Conservation (phyloP, 2,888 invertebrate species). For the Neoaliturus tenellus region DNA sequence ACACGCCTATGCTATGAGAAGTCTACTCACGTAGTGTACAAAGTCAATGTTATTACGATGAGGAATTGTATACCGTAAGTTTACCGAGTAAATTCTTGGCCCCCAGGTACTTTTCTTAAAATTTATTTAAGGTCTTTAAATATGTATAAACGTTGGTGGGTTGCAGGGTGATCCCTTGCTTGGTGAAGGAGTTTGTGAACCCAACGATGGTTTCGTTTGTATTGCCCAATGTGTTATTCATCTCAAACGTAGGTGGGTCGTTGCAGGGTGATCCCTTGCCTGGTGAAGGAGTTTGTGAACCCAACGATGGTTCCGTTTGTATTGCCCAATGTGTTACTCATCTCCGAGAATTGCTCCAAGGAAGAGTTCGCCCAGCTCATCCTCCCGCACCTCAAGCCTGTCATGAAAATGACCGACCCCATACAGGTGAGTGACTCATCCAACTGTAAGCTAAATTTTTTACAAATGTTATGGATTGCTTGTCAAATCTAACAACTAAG, state of each 20-base stretch:
- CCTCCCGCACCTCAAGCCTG: constrained; percentile 90
- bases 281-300: constrained; percentile 94
- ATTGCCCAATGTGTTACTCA: constrained; percentile 91
- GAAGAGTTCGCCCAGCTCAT: constrained; percentile 90
- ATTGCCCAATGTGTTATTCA: constrained; percentile 91
- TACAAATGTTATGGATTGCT: too few species aligned
- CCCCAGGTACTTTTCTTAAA: too few species aligned
- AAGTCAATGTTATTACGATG: too few species aligned
- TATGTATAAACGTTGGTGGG: too few species aligned
- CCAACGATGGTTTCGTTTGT: constrained; percentile 98
- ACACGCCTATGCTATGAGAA: too few species aligned
- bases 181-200: constrained; percentile 94
- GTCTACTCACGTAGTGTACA: too few species aligned
- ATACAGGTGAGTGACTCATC: constrained; percentile 84
- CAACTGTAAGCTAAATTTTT: too few species aligned
- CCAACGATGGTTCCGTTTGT: constrained; percentile 98
- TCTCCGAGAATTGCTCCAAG: constrained; percentile 89
- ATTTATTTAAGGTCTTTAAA: too few species aligned
- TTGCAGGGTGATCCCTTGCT: constrained; percentile 87
- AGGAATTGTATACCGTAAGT: too few species aligned
- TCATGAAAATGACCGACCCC: constrained; percentile 94
- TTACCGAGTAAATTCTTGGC: too few species aligned
- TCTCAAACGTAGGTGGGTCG: too few species aligned
- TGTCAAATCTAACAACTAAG: too few species aligned
- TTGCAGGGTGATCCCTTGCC: constrained; percentile 87